Percentiles rank a stretch among this genome's conserved stretches.
Conservation (phyloP, 2,797 vertebrate genomes). For the Pseudochirops corinnae region DNA sequence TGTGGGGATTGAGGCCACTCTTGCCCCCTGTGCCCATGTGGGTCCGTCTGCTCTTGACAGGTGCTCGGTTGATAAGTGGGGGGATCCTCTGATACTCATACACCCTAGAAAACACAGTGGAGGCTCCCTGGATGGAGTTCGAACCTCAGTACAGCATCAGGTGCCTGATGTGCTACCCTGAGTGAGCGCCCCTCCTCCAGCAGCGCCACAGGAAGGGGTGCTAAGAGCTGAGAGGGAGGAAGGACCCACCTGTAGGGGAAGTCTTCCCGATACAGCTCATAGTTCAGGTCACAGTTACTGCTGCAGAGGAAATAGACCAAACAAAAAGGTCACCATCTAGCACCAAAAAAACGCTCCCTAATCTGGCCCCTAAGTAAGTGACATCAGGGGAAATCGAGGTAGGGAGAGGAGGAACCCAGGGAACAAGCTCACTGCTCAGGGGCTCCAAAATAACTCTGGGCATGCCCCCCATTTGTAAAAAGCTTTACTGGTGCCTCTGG, state of each 20-base stretch:
- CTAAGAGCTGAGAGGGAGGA: background rate
- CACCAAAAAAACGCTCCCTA: background rate
- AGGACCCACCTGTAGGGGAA: constrained; percentile 53
- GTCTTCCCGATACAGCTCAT: constrained; percentile 60
- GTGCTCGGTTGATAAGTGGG: constrained; percentile 71
- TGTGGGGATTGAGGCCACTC: constrained; percentile 62
- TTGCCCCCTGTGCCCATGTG: constrained; percentile 52
- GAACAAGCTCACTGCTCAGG: no score
- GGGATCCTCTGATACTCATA: constrained; percentile 79
- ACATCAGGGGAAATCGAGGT: no score
- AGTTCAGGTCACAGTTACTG: constrained; percentile 72
- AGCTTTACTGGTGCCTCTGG: no score
- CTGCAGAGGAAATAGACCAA: constrained; percentile 27
- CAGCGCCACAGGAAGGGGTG: no score
- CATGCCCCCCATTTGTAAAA: no score
- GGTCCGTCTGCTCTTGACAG: constrained; percentile 73
- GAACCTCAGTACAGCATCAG: background rate
- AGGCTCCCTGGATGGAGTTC: background rate
- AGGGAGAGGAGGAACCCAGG: no score
- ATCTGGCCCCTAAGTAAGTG: background rate
- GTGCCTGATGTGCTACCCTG: background rate
- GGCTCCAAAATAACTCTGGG: no score
- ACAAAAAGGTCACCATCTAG: background rate
- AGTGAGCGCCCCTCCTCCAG: background rate
- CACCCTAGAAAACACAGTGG: constrained; percentile 45